Conservation (phyloP, 2,888 invertebrate genomes). For the Vannuccia rotundouncinata region DNA sequence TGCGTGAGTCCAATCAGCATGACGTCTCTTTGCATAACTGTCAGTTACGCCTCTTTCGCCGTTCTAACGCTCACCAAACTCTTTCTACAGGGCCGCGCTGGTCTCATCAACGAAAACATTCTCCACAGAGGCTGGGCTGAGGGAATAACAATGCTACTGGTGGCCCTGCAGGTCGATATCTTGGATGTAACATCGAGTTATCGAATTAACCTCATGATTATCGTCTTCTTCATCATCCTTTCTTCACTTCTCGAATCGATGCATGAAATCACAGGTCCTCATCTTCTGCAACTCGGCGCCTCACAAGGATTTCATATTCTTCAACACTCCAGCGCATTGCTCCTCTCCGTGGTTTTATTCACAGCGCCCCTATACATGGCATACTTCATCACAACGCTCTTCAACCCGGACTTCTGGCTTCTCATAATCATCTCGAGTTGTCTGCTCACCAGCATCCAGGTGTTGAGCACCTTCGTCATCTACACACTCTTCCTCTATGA, state of each 20-base stretch:
- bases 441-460: constrained; percentile 56
- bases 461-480: constrained; percentile 58
- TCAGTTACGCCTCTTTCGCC: constrained; percentile 58
- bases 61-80: constrained; percentile 56
- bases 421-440: constrained; percentile 60
- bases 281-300: constrained; percentile 59
- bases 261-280: constrained; percentile 60
- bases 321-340: constrained; percentile 46
- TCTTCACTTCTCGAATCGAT: constrained; percentile 61
- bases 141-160: constrained; percentile 60
- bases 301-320: constrained; percentile 52
- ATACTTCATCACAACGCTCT: constrained; percentile 55
- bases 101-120: constrained; percentile 33
- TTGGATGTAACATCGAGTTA: constrained; percentile 58
- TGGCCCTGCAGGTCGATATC: constrained; percentile 60
- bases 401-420: constrained; percentile 59
- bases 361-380: constrained; percentile 58
- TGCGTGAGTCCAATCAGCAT: constrained; percentile 59
- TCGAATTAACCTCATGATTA: constrained; percentile 59
- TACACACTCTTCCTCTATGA: constrained; percentile 60
- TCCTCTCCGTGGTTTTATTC: constrained; percentile 56
- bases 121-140: constrained; percentile 59
- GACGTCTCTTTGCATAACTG: constrained; percentile 59
- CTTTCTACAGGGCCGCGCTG: constrained; percentile 53
- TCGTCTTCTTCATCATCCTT: constrained; percentile 60